These are phyloP conservation scores for Myxocyprinus asiaticus DNA, from an alignment of 2,113 vertebrate species.

Conservation along the genomic window DNA sequence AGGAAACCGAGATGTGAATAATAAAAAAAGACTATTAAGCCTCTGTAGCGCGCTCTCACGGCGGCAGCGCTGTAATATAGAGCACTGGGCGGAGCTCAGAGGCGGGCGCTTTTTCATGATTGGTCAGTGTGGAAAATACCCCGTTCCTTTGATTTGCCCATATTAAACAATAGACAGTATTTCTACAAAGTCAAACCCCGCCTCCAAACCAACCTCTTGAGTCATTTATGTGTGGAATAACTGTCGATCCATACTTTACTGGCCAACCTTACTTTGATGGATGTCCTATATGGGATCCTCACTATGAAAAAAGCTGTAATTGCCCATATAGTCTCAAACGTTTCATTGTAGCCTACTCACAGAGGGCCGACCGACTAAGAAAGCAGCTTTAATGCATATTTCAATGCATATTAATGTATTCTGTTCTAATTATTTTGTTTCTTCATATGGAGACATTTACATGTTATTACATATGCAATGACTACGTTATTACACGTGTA, in stretches of 20 bases:
- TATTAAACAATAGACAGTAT: constrained; percentile 82
- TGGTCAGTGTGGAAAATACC: constrained; percentile 75
- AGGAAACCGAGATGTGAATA: constrained; percentile 53
- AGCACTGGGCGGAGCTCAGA: constrained; percentile 72
- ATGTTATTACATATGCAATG: too few species aligned
- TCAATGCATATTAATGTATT: too few species aligned
- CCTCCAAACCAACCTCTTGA: constrained; percentile 62
- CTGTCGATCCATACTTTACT: constrained; percentile 48
- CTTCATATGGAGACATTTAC: too few species aligned
- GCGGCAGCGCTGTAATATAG: constrained; percentile 77
- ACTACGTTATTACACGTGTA: too few species aligned
- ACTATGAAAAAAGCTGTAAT: background rate
- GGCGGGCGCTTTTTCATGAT: constrained; percentile 55
- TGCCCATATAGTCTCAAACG: background rate
- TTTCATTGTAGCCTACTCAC: too few species aligned
- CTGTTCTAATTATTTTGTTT: too few species aligned
- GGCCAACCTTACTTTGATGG: constrained; percentile 34
- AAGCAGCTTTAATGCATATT: too few species aligned
- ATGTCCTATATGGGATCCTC: constrained; percentile 34
- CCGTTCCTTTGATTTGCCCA: constrained; percentile 66
- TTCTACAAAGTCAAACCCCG: constrained; percentile 71
- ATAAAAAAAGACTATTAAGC: constrained; percentile 74
- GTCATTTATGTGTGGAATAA: constrained; percentile 63
- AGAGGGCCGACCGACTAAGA: too few species aligned
- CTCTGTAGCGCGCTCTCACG: constrained; percentile 77